Base-by-base conservation (phyloP, 1,140 invertebrate species). In the Drosophila leontia region DNA sequence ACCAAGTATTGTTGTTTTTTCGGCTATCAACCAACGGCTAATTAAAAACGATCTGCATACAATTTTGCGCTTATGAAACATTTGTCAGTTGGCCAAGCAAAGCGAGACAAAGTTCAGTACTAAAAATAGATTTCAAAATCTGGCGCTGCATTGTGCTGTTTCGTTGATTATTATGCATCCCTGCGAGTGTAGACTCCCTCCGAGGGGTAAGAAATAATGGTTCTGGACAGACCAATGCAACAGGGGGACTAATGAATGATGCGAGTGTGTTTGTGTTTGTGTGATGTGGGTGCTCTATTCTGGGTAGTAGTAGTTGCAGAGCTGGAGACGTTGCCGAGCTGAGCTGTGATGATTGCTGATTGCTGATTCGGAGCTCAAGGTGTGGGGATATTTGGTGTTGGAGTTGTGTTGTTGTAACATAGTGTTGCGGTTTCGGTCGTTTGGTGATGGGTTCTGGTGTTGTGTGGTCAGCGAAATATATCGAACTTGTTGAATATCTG, bases 401-500 rank as follows among this genome's bases (percentile, higher is more conserved):
- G 34, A 50, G 19, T 76, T 0, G 47, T 45, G 55, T 57, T 61
- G 42, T 65, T 53, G 29, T 53, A 55, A 55, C 51, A 55, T 48
- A 48, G 65, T 72, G 68, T 68, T 61, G 59, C 56, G 11, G 63
- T 67, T 75, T 70, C 61, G 39, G 70, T 64, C 35, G 51, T 50
- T 51, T 64, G 67, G 56, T 60, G 57, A 63, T 75, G 34, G 34
- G 41, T 79, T 78, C 57, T 77, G 9, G 56, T 47, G 48, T 47
- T 62, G 44, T 65, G 53, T 64, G 56, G 85, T 90, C 81, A 90
- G 62, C 85, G 81, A 67, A 90, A 90, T 88, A 74, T 88, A 81
- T 88, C 75, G 58, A 85, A 70, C 78, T 88, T 88, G 74, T 88
- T 90, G 69, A 72, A 72, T 78, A 60, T 64, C 65, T 64, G 76